A percentile compares a stretch with the other conserved stretches of the same genome.
Evolutionary conservation across 2,888 invertebrate species (phyloP).

Genomic region (Bellardia pandia): DNA sequence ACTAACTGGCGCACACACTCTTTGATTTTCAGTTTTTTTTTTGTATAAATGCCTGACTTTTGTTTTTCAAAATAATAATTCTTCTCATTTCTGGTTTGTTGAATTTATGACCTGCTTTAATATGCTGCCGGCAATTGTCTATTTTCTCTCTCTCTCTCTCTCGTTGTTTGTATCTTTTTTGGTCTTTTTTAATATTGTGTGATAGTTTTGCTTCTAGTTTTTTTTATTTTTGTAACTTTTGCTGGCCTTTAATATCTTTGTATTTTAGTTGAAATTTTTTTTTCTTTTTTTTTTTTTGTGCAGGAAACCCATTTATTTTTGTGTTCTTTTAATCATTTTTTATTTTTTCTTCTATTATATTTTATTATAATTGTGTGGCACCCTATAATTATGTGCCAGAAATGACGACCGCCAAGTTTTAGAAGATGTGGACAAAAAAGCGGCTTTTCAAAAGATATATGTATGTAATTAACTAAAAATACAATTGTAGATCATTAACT

Average conservation of each 20-base stretch:
- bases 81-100: conserved; percentile 34
- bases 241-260: conserved; percentile 29
- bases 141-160: background rate
- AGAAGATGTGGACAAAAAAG: conserved; percentile 2
- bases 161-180: conserved; percentile 2
- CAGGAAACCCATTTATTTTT: conserved; percentile 54
- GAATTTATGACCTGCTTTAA: conserved; percentile 71
- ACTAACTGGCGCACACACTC: conserved; percentile 24
- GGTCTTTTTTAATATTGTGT: background rate
- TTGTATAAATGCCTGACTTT: conserved; percentile 12
- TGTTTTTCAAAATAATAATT: conserved; percentile 33
- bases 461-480: background rate
- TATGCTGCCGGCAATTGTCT: conserved; percentile 62
- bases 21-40: conserved; percentile 40
- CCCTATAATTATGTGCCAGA: conserved; percentile 66
- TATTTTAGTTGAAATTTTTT: conserved; percentile 10
- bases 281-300: conserved; percentile 2
- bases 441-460: conserved; percentile 36
- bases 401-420: conserved; percentile 60
- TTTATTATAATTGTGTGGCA: conserved; percentile 45
- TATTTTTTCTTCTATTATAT: conserved; percentile 12
- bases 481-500: background rate
- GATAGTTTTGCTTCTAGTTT: conserved; percentile 22
- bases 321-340: conserved; percentile 46
- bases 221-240: conserved; percentile 5